Evolutionary conservation across 2,888 invertebrate genomes (phyloP).

Genomic region (Apodemia zela): DNA sequence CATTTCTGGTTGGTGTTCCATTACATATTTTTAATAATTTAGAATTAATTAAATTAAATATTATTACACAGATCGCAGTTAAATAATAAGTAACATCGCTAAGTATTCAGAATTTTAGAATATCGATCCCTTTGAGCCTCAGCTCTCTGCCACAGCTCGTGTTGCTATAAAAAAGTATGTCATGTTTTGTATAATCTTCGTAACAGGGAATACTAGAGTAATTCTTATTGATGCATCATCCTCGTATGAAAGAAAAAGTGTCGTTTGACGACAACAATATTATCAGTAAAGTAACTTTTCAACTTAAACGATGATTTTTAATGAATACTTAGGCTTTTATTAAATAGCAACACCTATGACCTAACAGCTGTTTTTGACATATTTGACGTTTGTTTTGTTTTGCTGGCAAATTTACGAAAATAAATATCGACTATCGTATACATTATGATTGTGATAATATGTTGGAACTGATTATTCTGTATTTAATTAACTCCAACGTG

Average conservation of each 20-base stretch:
- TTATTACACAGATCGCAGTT: not conserved
- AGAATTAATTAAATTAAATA: not conserved
- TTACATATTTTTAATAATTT: slow-evolving; percentile 38
- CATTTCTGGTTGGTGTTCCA: slow-evolving; percentile 74
- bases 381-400: slow-evolving; percentile 12
- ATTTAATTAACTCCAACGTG: slow-evolving; percentile 3
- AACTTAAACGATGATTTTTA: too few relatives aligned
- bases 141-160: slow-evolving; percentile 43
- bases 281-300: too few relatives aligned
- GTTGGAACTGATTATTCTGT: not conserved
- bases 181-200: too few relatives aligned
- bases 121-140: slow-evolving; percentile 70
- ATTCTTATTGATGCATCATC: too few relatives aligned
- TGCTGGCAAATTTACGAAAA: not conserved
- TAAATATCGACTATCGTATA: too few relatives aligned
- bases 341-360: not conserved
- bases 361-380: slow-evolving; percentile 8
- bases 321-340: not conserved
- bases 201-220: too few relatives aligned
- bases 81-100: not conserved
- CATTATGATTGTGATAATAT: not conserved
- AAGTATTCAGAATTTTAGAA: slow-evolving; percentile 24
- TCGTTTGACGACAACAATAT: too few relatives aligned
- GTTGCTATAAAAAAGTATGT: slow-evolving; percentile 43
- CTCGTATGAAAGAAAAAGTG: too few relatives aligned